Base-by-base conservation (phyloP, 2,113 vertebrate species). In the Jaculus jaculus region DNA sequence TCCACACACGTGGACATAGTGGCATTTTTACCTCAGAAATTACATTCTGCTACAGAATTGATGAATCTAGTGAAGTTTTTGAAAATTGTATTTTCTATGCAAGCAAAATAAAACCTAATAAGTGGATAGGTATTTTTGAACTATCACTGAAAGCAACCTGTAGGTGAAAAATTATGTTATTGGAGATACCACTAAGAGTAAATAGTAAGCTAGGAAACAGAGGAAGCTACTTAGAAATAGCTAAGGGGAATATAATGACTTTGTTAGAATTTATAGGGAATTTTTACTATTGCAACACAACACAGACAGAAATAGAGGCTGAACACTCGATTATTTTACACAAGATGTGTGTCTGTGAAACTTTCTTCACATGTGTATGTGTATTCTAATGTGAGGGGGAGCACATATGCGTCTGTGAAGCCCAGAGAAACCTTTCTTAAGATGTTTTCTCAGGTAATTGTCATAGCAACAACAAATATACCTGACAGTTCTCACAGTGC, bases 401-500 rank as follows among this genome's bases (percentile, higher is more conserved):
- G 10, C n/a, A 60, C 42, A 47, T 47, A 8, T 47, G 42, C 8
- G 42, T 47, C 42, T 47, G 42, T 47, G 42, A 47, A 8, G 42
- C 42, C 42, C 42, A 47, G 8, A 47, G 42, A 47, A 47, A 47
- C 34, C 10, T 20, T 60, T n/a, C 34, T 32, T 21, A 61, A 39
- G 4, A 12, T 39, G 69, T 39, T 83, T 21, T 28, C 17, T 39
- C 23, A 86, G 11, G 8, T 54, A 16, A 66, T 74, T 37, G 30
- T 32, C 24, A 30, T 15, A 42, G 51, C 28, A 60, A 30, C 9
- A 68, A 72, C 54, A 87, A 61, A 7, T 58, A 71, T 61, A 95
- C 54, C 20, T 87, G 82, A 60, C 16, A 90, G 4, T 80, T 92
- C 91, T 84, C 54, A 87, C 37, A 89, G 37, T 93, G 90, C 8